A percentile compares a stretch with the other conserved stretches of the same genome.
These are phyloP conservation scores for Noturus placidus DNA, from an alignment of 2,113 vertebrate species.

Conservation along the genomic window DNA sequence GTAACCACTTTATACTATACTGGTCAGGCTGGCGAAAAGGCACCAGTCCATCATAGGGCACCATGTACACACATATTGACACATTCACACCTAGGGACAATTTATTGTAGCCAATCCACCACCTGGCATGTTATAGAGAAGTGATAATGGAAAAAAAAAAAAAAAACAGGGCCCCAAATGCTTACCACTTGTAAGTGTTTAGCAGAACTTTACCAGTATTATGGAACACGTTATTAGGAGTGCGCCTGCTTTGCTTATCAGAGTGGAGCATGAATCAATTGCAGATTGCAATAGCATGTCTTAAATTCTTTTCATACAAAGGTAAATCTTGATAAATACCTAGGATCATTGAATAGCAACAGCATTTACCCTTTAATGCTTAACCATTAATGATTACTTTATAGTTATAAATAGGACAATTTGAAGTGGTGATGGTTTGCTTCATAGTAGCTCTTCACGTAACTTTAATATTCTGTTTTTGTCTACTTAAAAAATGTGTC, in stretches of 20 bases:
- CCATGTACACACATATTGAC: not conserved
- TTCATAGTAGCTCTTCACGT: not conserved
- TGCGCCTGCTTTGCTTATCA: not conserved
- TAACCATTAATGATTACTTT: not conserved
- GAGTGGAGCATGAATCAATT: not conserved
- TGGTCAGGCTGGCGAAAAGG: not conserved
- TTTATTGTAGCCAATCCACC: not conserved
- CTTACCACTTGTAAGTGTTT: not conserved
- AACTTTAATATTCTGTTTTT: not conserved
- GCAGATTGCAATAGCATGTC: not conserved
- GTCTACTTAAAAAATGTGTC: not conserved
- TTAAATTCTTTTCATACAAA: not conserved
- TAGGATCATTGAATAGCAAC: not conserved
- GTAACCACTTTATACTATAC: not conserved
- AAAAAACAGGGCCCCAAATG: not conserved
- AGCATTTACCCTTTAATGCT: not conserved
- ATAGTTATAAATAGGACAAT: not conserved
- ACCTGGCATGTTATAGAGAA: conserved; percentile 5
- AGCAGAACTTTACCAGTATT: not conserved
- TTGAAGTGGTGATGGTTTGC: not conserved
- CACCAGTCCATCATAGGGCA: not conserved
- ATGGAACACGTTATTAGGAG: not conserved
- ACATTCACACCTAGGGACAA: not conserved
- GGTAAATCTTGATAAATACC: not conserved
- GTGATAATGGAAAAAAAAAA: not conserved